phyloP scores from a whole-genome alignment of 2,888 invertebrate species.

The Lasioglossum vierecki region DNA sequence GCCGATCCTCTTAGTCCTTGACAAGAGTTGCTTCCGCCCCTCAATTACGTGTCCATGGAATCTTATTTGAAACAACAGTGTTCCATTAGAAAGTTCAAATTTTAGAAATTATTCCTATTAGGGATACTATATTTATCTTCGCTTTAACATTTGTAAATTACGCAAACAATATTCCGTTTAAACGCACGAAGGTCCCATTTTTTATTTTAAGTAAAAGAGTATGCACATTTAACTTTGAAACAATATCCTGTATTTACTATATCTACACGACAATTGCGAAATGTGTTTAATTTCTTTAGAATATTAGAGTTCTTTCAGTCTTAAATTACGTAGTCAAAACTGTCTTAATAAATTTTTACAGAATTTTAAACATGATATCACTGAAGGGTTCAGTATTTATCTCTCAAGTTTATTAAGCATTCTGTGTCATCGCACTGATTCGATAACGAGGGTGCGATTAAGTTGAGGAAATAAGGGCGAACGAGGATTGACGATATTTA shows the following conservation, averaged over 20 bases:
- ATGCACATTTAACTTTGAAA: background rate
- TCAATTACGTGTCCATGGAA: background rate
- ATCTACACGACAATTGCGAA: background rate
- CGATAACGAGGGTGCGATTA: background rate
- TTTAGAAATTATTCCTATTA: background rate
- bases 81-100: background rate
- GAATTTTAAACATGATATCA: background rate
- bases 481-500: background rate
- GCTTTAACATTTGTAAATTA: too few relatives aligned
- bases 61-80: background rate
- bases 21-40: background rate
- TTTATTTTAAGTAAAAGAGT: background rate
- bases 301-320: background rate
- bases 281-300: background rate
- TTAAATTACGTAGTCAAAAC: background rate
- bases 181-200: too few relatives aligned
- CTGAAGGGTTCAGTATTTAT: background rate
- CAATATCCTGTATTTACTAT: background rate
- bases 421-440: background rate
- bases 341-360: background rate
- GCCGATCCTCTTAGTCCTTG: too few relatives aligned
- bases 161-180: too few relatives aligned
- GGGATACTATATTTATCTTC: too few relatives aligned
- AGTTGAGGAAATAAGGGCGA: background rate
- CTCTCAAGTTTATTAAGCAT: background rate